Percentiles rank a stretch among this genome's conserved stretches.
Conservation (phyloP, 2,888 invertebrate species). For the Caenorhabditis sinica region DNA sequence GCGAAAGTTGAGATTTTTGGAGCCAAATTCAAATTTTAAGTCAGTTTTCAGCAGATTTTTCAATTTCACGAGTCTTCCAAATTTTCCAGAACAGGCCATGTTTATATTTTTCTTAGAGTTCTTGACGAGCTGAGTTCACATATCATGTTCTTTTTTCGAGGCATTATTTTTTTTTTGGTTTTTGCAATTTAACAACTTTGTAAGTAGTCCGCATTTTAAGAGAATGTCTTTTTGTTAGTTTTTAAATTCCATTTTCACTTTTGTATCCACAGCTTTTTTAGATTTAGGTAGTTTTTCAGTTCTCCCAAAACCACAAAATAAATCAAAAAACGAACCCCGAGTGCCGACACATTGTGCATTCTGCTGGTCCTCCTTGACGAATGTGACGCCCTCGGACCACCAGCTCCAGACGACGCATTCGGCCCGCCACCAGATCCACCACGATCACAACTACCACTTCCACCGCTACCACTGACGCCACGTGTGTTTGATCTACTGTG, state of each 20-base stretch:
- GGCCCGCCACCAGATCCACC: conserved; percentile 30
- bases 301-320: background rate
- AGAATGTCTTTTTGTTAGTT: background rate
- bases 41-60: too few relatives aligned
- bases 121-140: too few relatives aligned
- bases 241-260: background rate
- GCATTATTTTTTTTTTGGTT: background rate
- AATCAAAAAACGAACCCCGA: conserved; percentile 56
- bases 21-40: too few relatives aligned
- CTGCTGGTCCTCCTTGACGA: conserved; percentile 74
- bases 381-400: conserved; percentile 54
- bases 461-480: conserved; percentile 36
- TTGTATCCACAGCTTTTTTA: background rate
- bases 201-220: background rate
- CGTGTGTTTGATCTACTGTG: conserved; percentile 40
- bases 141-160: background rate
- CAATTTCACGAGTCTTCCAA: too few relatives aligned
- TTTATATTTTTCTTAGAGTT: too few relatives aligned
- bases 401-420: conserved; percentile 51
- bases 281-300: background rate
- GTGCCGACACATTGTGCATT: conserved; percentile 78
- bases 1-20: too few relatives aligned
- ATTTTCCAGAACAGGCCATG: too few relatives aligned
- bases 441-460: conserved; percentile 41
- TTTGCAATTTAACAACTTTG: too few relatives aligned